Conservation (phyloP, 2,888 invertebrate genomes). For the Agriopis leucophaearia region DNA sequence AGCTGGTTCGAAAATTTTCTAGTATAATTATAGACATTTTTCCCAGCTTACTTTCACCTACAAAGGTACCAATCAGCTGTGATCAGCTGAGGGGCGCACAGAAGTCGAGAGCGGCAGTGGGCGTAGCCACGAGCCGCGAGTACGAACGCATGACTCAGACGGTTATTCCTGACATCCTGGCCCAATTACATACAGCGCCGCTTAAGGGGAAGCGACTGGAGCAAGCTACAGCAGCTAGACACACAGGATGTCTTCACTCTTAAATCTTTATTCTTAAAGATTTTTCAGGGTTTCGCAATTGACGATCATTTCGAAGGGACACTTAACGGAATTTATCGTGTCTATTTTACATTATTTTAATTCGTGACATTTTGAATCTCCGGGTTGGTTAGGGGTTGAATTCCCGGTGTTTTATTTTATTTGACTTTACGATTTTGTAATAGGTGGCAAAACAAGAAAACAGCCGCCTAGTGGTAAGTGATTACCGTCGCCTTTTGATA, state of each 20-base stretch:
- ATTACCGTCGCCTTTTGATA: too few species aligned
- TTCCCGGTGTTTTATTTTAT: too few species aligned
- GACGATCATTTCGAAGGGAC: too few species aligned
- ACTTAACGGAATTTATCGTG: too few species aligned
- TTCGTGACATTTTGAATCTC: too few species aligned
- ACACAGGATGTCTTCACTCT: background rate
- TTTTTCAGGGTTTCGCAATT: too few species aligned
- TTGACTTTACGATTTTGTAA: too few species aligned
- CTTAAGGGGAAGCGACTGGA: constrained; percentile 63
- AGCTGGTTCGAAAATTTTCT: background rate
- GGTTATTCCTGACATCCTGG: constrained; percentile 82
- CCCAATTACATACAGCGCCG: constrained; percentile 67
- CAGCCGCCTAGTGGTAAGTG: too few species aligned
- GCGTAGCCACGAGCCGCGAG: constrained; percentile 63
- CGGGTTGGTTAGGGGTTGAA: too few species aligned
- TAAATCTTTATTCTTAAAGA: background rate
- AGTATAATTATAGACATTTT: background rate
- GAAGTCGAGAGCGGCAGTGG: constrained; percentile 53
- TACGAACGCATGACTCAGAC: constrained; percentile 66
- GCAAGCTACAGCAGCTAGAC: background rate
- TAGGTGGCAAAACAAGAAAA: too few species aligned
- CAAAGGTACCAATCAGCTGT: background rate
- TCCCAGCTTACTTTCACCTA: background rate
- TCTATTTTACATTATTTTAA: too few species aligned
- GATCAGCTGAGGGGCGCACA: constrained; percentile 51